A percentile compares a stretch with the other conserved stretches of the same genome.
These are phyloP conservation scores for Stenodema calcarata DNA, from an alignment of 2,888 invertebrate genomes.

Conservation along the genomic window DNA sequence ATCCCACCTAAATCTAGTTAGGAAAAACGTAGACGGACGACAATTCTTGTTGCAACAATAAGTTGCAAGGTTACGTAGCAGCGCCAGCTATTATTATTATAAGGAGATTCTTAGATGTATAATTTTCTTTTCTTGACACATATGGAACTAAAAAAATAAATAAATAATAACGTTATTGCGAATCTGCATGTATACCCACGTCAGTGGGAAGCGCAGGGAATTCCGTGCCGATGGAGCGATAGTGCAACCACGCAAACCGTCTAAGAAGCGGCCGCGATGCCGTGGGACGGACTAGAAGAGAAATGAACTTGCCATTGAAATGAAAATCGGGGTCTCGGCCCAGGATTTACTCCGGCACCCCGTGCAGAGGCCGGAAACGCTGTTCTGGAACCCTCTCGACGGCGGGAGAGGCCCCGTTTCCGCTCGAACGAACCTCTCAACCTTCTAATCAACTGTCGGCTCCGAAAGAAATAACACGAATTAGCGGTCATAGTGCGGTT, in stretches of 20 bases:
- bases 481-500: not conserved
- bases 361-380: not conserved
- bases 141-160: too few species aligned
- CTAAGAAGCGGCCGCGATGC: not conserved
- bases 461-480: not conserved
- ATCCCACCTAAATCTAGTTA: too few species aligned
- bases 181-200: too few species aligned
- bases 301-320: not conserved
- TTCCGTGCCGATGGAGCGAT: not conserved
- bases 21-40: too few species aligned
- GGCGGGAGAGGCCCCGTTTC: not conserved
- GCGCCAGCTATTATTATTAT: too few species aligned
- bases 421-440: not conserved
- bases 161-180: too few species aligned
- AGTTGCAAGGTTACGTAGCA: too few species aligned
- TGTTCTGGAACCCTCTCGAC: not conserved
- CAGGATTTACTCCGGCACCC: not conserved
- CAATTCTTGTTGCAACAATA: too few species aligned
- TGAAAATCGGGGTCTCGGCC: not conserved
- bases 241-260: not conserved
- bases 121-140: too few species aligned
- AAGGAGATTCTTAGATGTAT: too few species aligned
- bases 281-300: not conserved
- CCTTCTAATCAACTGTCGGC: not conserved
- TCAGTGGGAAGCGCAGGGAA: too few species aligned